Conservation (phyloP, 2,888 invertebrate genomes). For the Eilema griseolum region DNA sequence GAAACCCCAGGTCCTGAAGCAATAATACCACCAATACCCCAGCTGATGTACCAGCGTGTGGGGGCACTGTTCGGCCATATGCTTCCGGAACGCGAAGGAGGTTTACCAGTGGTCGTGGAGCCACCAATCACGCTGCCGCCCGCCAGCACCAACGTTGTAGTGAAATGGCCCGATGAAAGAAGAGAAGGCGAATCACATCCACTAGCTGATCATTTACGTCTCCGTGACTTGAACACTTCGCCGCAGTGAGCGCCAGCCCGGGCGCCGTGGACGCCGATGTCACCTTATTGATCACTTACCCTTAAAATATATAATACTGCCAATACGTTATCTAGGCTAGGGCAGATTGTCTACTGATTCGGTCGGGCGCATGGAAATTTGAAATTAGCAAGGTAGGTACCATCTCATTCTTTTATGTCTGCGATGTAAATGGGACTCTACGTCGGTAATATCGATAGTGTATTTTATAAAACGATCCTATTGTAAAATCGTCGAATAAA, state of each 20-base stretch:
- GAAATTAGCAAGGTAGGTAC: conserved; percentile 56
- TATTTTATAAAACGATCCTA: conserved; percentile 43
- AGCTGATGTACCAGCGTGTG: conserved; percentile 71
- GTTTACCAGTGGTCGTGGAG: conserved; percentile 76
- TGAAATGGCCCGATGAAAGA: conserved; percentile 78
- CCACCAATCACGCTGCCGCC: conserved; percentile 79
- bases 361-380: conserved; percentile 64
- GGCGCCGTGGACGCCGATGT: conserved; percentile 54
- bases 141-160: conserved; percentile 70
- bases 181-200: conserved; percentile 66
- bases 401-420: conserved; percentile 60
- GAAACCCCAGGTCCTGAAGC: conserved; percentile 54
- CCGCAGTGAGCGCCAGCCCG: conserved; percentile 67
- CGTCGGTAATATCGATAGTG: conserved; percentile 46
- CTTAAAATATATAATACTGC: conserved; percentile 69
- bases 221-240: conserved; percentile 72
- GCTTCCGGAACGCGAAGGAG: conserved; percentile 73
- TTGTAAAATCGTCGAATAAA: conserved; percentile 45
- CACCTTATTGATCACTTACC: conserved; percentile 69
- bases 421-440: conserved; percentile 66
- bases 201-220: conserved; percentile 72
- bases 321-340: conserved; percentile 56
- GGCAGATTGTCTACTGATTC: conserved; percentile 68
- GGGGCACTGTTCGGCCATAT: conserved; percentile 76
- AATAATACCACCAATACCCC: conserved; percentile 57